phyloP scores from a whole-genome alignment of 2,113 vertebrate species.

The Collichthys lucidus region DNA sequence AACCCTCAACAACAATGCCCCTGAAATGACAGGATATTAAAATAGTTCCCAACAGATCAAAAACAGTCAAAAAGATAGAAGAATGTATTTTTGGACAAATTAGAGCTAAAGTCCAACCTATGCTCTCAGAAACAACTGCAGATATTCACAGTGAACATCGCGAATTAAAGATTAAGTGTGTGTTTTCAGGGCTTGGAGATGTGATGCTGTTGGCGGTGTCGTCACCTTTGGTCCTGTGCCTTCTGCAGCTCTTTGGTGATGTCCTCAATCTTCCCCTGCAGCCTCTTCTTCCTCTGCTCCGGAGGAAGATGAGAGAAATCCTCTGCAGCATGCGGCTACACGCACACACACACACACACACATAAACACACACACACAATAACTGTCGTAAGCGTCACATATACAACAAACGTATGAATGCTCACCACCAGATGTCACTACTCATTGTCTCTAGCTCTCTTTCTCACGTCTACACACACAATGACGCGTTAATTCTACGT shows the following conservation, averaged over 20 bases:
- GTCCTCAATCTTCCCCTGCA: conserved; percentile 85
- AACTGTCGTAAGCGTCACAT: neutral
- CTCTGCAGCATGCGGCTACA: conserved; percentile 68
- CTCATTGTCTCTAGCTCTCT: conserved; percentile 5
- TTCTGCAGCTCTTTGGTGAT: conserved; percentile 92
- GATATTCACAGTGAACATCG: neutral
- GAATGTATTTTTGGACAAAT: neutral
- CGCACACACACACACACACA: conserved; percentile 35
- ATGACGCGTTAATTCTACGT: neutral
- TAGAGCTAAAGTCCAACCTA: neutral
- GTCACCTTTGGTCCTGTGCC: conserved; percentile 92
- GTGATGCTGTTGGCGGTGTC: neutral
- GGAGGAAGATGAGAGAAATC: conserved; percentile 83
- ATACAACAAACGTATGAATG: neutral
- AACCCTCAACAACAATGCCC: too few species aligned
- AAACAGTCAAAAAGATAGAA: neutral
- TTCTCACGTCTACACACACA: neutral
- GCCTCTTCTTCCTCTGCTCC: conserved; percentile 81
- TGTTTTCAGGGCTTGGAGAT: neutral
- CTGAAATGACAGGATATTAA: too few species aligned
- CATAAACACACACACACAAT: conserved; percentile 15
- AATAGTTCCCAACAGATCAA: neutral
- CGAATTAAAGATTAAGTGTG: neutral
- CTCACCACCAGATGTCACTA: conserved; percentile 61
- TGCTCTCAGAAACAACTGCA: neutral